Evolutionary conservation across 2,113 vertebrate species (phyloP), one percentile per base, ranked within the genome.

Genomic region (Spea bombifrons): DNA sequence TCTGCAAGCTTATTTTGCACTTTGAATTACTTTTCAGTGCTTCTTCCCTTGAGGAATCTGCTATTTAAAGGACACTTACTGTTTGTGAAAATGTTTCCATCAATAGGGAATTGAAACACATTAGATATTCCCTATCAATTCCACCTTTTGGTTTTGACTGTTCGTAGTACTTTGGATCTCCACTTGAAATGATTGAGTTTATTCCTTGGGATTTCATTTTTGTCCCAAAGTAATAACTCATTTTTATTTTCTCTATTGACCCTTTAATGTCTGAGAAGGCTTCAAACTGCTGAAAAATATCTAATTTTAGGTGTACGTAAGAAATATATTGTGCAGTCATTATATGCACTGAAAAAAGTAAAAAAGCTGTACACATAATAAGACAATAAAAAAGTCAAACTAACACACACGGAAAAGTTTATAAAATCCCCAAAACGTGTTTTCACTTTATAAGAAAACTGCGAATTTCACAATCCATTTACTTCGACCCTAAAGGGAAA

Each of bases 111-210:
- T 55, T 8, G 13, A 44, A 71, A 52, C 69, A 71, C 16, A 71
- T 55, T 55, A 53, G 52, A 9, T 71, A 16, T 53, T 50, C 8
- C 69, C 16, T 53, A 53, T 71, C 50, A 71, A 55, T 71, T 71
- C 69, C 17, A 71, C 69, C n/a, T 71, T 70, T 71, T 55, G 50
- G 8, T 52, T 71, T 55, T 71, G 50, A 71, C 30, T 71, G 49
- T 43, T 71, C 47, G 12, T 6, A 49, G 5, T 47, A 70, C 46
- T 70, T 70, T 50, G 67, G 69, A 71, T 71, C 49, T 71, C 69
- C 15, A 5, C 48, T 17, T 71, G 50, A 12, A 30, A 55, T 71
- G 50, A 71, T 55, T 71, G 48, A 12, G 16, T 71, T 71, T 12
- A 53, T 71, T 71, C 69, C n/a, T 43, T 30, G 50, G 50, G 50